These are phyloP conservation scores for Callipepla squamata DNA, from an alignment of 2,113 vertebrate species.

Conservation along the genomic window DNA sequence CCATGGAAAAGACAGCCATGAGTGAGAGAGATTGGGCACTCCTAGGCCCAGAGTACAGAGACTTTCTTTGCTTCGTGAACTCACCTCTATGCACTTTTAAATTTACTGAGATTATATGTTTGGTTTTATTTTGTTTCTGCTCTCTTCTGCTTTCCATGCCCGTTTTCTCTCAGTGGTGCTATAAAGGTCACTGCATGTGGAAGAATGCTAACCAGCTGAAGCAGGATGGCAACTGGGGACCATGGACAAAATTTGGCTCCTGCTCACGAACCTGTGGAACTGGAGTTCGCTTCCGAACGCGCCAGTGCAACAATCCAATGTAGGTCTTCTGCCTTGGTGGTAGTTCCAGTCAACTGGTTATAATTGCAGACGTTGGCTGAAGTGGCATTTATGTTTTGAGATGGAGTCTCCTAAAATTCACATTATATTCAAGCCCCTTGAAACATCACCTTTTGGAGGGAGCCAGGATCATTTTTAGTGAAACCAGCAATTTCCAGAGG, in stretches of 20 bases:
- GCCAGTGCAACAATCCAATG: slow-evolving; percentile 94
- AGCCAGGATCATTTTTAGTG: not conserved
- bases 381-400: not conserved
- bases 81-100: not conserved
- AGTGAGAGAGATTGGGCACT: not conserved
- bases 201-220: slow-evolving; percentile 92
- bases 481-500: not conserved
- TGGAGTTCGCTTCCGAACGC: slow-evolving; percentile 91
- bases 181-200: slow-evolving; percentile 99
- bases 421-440: not conserved
- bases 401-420: not conserved
- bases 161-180: slow-evolving; percentile 88
- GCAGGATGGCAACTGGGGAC: slow-evolving; percentile 92
- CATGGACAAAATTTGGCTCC: slow-evolving; percentile 93
- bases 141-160: not conserved
- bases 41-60: too few relatives aligned
- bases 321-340: slow-evolving; percentile 64
- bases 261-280: slow-evolving; percentile 94
- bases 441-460: not conserved
- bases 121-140: not conserved
- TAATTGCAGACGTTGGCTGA: fast-evolving
- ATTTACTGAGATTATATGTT: fast-evolving
- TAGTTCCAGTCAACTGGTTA: too few relatives aligned
- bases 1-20: not conserved
- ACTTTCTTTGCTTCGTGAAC: not conserved